These are phyloP conservation scores for Melitaea cinxia DNA, from an alignment of 1,140 invertebrate species.

Conservation along the genomic window DNA sequence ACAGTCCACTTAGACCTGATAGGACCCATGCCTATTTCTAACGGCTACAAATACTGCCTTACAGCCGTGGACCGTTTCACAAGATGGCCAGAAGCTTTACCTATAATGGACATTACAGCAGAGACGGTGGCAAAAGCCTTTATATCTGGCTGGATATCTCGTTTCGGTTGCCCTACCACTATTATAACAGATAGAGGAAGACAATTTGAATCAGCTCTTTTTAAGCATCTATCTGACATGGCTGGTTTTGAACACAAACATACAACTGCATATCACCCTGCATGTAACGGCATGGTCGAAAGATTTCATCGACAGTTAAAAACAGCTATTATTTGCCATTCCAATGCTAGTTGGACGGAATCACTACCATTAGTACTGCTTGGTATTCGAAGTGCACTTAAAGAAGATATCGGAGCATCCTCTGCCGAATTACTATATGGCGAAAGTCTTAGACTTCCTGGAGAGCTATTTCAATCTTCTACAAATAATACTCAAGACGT, in stretches of 20 bases:
- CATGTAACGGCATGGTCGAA: too few species aligned
- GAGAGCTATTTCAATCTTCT: conserved; percentile 13
- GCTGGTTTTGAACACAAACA: conserved; percentile 21
- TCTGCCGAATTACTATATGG: conserved; percentile 26
- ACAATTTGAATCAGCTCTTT: conserved; percentile 29
- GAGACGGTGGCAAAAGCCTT: conserved; percentile 9
- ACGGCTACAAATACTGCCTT: not conserved
- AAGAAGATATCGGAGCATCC: conserved; percentile 16
- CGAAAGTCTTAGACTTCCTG: conserved; percentile 10
- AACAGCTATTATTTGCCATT: not conserved
- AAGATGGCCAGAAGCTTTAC: conserved; percentile 31
- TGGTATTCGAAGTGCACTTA: conserved; percentile 27
- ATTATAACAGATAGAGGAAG: too few species aligned
- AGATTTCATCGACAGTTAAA: too few species aligned
- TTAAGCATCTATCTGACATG: not conserved
- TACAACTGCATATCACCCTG: too few species aligned
- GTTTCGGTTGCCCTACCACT: conserved; percentile 29
- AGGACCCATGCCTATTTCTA: not conserved
- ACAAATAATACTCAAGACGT: not conserved
- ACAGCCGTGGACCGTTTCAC: conserved; percentile 24
- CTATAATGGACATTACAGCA: conserved; percentile 26
- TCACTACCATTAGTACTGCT: too few species aligned
- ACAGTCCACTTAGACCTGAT: not conserved
- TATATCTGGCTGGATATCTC: conserved; percentile 25
- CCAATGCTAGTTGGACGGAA: conserved; percentile 23